Conservation (phyloP, 2,888 invertebrate species). For the Rotaria macrura region DNA sequence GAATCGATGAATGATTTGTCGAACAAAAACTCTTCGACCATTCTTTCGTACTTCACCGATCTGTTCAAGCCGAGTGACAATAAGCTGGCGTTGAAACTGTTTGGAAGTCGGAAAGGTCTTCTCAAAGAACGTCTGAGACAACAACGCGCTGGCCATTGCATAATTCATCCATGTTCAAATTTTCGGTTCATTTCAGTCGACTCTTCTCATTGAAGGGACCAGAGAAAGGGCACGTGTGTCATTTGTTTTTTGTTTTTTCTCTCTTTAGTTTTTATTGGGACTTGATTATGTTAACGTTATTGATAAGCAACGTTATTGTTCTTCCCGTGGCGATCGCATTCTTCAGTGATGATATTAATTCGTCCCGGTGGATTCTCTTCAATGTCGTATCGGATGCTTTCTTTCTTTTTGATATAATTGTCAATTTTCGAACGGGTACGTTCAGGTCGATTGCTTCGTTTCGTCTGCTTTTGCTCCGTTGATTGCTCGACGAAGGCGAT, state of each 20-base stretch:
- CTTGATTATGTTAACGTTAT: slow-evolving; percentile 89
- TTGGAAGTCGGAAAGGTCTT: slow-evolving; percentile 94
- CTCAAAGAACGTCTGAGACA: slow-evolving; percentile 96
- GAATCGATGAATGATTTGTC: too few species aligned
- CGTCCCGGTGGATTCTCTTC: slow-evolving; percentile 98
- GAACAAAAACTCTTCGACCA: not conserved
- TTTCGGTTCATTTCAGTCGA: slow-evolving; percentile 66
- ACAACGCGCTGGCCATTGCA: slow-evolving; percentile 95
- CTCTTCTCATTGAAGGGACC: too few species aligned
- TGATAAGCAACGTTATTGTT: slow-evolving; percentile 95
- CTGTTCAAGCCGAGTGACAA: slow-evolving; percentile 98
- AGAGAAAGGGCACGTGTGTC: too few species aligned
- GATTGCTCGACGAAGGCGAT: too few species aligned
- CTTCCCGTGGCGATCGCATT: slow-evolving; percentile 98
- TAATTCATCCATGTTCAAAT: slow-evolving; percentile 97
- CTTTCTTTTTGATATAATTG: slow-evolving; percentile 98
- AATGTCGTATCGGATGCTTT: slow-evolving; percentile 99
- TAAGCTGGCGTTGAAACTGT: slow-evolving; percentile 97
- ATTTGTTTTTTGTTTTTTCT: not conserved
- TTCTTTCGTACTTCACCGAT: slow-evolving; percentile 23
- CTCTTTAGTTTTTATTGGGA: slow-evolving; percentile 93
- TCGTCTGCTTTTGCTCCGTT: too few species aligned
- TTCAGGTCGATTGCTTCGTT: too few species aligned
- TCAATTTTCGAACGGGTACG: slow-evolving; percentile 50
- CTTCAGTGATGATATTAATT: slow-evolving; percentile 89